phyloP scores from a whole-genome alignment of 2,888 invertebrate species.

The Lasioglossum oenotherae region DNA sequence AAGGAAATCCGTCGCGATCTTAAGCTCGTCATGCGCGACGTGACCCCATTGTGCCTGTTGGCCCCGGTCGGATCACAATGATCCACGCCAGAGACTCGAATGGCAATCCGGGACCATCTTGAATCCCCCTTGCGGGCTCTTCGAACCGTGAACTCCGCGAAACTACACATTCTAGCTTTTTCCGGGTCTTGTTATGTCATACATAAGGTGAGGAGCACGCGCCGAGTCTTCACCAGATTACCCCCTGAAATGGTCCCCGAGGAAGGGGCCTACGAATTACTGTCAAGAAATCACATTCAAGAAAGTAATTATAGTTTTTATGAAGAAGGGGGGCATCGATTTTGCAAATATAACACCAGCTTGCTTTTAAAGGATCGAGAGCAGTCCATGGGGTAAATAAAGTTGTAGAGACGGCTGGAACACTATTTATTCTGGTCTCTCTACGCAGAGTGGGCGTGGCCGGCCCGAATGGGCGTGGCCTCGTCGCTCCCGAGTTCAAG shows the following conservation, averaged over 20 bases:
- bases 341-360: background rate
- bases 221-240: background rate
- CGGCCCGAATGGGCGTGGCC: background rate
- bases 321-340: background rate
- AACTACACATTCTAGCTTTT: background rate
- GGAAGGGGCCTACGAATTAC: background rate
- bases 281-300: background rate
- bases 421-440: background rate
- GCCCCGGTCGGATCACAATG: constrained; percentile 37
- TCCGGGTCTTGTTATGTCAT: background rate
- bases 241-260: background rate
- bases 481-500: background rate
- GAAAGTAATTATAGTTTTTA: no score
- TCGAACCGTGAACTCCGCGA: background rate
- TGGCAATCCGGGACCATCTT: background rate
- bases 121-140: background rate
- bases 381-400: background rate
- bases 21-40: constrained; percentile 59
- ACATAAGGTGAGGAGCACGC: background rate
- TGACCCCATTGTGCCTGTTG: constrained; percentile 48
- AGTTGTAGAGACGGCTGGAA: background rate
- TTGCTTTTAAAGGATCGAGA: background rate
- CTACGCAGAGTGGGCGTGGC: background rate
- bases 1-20: constrained; percentile 65
- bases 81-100: constrained; percentile 16